Conservation (phyloP, 2,113 vertebrate genomes). For the Uropsilus gracilis region DNA sequence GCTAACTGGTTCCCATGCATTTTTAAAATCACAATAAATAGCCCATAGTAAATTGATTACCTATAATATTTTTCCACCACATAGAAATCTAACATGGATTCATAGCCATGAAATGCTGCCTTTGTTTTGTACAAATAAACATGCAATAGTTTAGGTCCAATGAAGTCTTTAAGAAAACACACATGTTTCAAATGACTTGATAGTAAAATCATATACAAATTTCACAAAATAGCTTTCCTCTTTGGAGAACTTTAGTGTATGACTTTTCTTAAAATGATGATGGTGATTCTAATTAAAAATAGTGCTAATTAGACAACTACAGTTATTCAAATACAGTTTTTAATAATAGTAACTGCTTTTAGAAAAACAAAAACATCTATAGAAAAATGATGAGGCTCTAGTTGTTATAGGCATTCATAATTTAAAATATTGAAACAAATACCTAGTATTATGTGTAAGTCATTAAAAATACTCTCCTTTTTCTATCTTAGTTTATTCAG, state of each 20-base stretch:
- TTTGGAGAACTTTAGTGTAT: background rate
- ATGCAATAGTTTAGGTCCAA: background rate
- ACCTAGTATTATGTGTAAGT: too few species aligned
- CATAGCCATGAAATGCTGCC: background rate
- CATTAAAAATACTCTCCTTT: background rate
- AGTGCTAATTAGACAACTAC: background rate
- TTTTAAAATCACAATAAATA: constrained; percentile 46
- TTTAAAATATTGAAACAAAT: too few species aligned
- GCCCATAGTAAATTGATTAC: constrained; percentile 19
- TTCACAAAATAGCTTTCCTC: background rate
- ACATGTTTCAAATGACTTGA: background rate
- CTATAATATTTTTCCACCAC: constrained; percentile 13
- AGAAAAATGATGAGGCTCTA: too few species aligned
- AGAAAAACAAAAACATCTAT: constrained; percentile 26
- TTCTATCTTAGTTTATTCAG: background rate
- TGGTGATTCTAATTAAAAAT: too few species aligned
- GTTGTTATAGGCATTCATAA: too few species aligned
- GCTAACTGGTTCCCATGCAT: background rate
- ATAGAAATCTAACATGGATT: constrained; percentile 44
- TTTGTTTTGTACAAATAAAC: constrained; percentile 46
- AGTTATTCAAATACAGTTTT: background rate
- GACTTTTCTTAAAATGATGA: constrained; percentile 7
- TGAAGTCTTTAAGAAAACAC: background rate
- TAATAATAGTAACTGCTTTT: too few species aligned
- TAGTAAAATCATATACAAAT: background rate